Conservation (phyloP, 2,888 invertebrate genomes). For the Rhagium mordax region DNA sequence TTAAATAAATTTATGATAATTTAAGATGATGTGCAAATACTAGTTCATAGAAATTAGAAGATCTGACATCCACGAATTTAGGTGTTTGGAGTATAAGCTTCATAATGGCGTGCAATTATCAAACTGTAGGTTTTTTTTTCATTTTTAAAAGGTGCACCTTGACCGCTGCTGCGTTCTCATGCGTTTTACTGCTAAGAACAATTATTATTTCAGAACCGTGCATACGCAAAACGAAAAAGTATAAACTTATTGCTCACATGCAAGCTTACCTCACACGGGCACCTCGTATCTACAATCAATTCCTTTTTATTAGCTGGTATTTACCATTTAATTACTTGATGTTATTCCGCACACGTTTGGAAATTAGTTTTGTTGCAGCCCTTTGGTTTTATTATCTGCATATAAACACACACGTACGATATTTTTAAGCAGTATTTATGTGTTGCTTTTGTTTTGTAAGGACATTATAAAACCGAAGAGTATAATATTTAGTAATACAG, state of each 20-base stretch:
- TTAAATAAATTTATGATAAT: too few relatives aligned
- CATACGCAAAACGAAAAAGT: slow-evolving; percentile 2
- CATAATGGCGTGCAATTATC: background rate
- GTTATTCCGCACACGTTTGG: slow-evolving; percentile 1
- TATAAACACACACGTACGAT: background rate
- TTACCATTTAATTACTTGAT: slow-evolving; percentile 11
- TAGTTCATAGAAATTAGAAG: too few relatives aligned
- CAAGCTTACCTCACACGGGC: background rate
- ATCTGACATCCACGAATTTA: background rate
- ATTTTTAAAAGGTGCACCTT: background rate
- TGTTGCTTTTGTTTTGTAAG: background rate
- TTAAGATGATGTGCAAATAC: too few relatives aligned
- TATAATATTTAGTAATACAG: too few relatives aligned
- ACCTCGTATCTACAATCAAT: slow-evolving; percentile 11
- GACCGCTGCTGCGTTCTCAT: slow-evolving; percentile 1
- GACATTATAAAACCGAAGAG: too few relatives aligned
- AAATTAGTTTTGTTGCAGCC: background rate
- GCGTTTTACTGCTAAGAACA: background rate
- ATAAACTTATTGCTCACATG: slow-evolving; percentile 10
- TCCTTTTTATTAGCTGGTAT: slow-evolving; percentile 4
- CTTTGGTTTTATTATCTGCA: background rate
- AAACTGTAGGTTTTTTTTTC: background rate
- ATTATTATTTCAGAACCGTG: slow-evolving; percentile 7
- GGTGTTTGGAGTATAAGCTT: too few relatives aligned
- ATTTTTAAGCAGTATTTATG: too few relatives aligned